Percentiles rank a stretch among this genome's conserved stretches.
Evolutionary conservation across 1,140 invertebrate species (phyloP).

Genomic region (Lordiphosa clarofinis): DNA sequence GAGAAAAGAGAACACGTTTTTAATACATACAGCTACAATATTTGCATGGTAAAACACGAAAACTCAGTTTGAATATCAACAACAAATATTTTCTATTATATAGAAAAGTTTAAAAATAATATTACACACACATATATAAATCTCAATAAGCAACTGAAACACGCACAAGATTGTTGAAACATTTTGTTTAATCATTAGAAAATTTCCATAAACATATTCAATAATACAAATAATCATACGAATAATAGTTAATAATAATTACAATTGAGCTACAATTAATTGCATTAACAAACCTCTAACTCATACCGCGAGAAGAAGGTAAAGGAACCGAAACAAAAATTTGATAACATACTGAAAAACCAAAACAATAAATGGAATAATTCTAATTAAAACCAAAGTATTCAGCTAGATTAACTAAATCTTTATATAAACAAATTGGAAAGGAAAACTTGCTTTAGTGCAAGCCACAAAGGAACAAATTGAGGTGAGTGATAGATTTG

Average conservation of each 20-base stretch:
- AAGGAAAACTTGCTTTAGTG: constrained; percentile 20
- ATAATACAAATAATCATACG: constrained; percentile 27
- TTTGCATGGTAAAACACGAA: constrained; percentile 14
- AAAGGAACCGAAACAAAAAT: constrained; percentile 11
- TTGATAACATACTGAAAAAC: constrained; percentile 50
- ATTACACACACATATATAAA: constrained; percentile 13
- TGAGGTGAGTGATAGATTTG: constrained; percentile 57
- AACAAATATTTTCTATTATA: constrained; percentile 52
- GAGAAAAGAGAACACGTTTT: constrained; percentile 2
- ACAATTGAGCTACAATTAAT: constrained; percentile 54
- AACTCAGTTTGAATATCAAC: constrained; percentile 12
- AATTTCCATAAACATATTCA: constrained; percentile 43
- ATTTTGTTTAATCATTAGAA: constrained; percentile 21
- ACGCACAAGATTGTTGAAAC: constrained; percentile 59
- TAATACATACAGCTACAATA: constrained; percentile 9
- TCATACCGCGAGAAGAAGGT: background rate
- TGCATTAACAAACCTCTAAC: constrained; percentile 22
- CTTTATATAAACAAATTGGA: constrained; percentile 50
- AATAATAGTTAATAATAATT: constrained; percentile 42
- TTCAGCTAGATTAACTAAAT: constrained; percentile 52
- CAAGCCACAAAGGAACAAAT: constrained; percentile 11
- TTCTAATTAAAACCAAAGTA: constrained; percentile 38
- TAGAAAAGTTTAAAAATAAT: constrained; percentile 33
- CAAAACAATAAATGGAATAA: constrained; percentile 55
- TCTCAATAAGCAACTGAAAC: constrained; percentile 48